Percentiles rank a stretch among this genome's conserved stretches.
Evolutionary conservation across 2,888 invertebrate genomes (phyloP).

Genomic region (Lasius fuliginosus): DNA sequence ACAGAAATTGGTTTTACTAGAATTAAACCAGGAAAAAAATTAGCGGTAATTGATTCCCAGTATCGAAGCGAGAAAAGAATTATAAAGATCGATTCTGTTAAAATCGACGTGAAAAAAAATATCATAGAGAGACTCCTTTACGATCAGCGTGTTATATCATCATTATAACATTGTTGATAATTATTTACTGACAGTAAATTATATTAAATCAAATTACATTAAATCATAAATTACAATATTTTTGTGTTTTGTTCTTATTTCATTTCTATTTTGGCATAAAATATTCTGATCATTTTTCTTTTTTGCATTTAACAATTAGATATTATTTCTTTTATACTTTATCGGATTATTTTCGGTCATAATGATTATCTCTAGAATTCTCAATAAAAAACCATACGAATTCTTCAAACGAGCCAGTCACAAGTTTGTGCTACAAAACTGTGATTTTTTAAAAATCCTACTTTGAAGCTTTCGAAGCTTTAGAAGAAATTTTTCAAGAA

Average conservation of each 20-base stretch:
- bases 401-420: background rate
- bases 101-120: background rate
- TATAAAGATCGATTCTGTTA: background rate
- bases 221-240: background rate
- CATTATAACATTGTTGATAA: background rate
- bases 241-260: background rate
- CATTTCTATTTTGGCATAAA: background rate
- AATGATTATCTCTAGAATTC: background rate
- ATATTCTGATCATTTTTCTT: background rate
- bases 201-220: background rate
- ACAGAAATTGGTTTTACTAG: constrained; percentile 1
- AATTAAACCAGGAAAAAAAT: constrained; percentile 20
- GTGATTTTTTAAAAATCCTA: background rate
- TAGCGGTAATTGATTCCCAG: background rate
- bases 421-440: background rate
- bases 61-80: background rate
- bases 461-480: background rate
- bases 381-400: background rate
- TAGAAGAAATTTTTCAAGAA: background rate
- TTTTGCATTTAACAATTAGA: background rate
- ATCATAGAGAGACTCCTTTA: background rate
- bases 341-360: background rate
- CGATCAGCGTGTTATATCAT: background rate
- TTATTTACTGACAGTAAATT: background rate
- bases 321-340: background rate